Evolutionary conservation across 2,797 vertebrate genomes (phyloP), one percentile per base, ranked within the genome.

Genomic region (Cossypha dichroa): DNA sequence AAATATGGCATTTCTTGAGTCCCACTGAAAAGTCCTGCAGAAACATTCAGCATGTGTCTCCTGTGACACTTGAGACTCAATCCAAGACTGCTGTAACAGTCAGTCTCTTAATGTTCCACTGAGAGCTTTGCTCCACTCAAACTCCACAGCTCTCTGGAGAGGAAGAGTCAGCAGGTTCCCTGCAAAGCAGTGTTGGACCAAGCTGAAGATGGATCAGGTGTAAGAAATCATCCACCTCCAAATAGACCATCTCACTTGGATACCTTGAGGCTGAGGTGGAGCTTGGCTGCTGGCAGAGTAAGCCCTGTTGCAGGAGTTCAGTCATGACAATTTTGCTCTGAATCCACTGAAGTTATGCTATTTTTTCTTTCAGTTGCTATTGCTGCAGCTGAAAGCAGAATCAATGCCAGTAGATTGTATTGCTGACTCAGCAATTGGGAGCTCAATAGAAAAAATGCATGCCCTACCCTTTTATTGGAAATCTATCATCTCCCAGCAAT

Each of bases 1-100:
- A 77, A 91, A 67, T 76, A 77, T 2, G 18, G 38, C 58, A 91
- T 51, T 95, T 96, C 64, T 87, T 62, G 46, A 94, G 64, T 56
- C 40, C 52, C 73, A 33, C 31, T 51, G 72, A 55, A 86, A 60
- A 0, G 0, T 13, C 29, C 69, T 84, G 79, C 51, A 82, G 85
- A 83, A 77, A 70, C 21, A 72, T 36, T 87, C 78, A 94, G 29
- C 46, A 25, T 25, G 26, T 46, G 26, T 28, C 28, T 94, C 60
- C 87, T 94, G 60, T 81, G 68, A 62, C 36, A 56, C 52, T 60
- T 17, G 23, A 58, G 18, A 40, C 8, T 87, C 62, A 46, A 12
- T n/a, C 52, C 56, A 69, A 83, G 68, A 6, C 87, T 91, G 63
- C 48, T 74, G 28, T 2, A 75, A 49, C 21, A 59, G 63, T 81